Percentiles rank a stretch among this genome's conserved stretches.
Evolutionary conservation across 2,888 invertebrate genomes (phyloP).

Genomic region (Tetranychus piercei): DNA sequence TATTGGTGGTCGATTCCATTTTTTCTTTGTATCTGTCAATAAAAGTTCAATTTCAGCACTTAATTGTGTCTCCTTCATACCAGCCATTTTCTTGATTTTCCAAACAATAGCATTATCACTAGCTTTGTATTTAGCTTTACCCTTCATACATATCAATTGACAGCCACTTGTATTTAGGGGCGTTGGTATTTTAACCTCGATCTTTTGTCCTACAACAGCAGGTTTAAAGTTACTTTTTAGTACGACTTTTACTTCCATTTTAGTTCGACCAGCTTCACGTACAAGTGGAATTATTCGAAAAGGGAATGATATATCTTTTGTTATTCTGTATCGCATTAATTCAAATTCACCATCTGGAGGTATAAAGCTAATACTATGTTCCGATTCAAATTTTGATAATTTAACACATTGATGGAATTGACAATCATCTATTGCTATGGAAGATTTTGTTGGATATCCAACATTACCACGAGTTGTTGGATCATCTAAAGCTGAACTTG

Average conservation of each 20-base stretch:
- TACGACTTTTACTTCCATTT: slow-evolving; percentile 99
- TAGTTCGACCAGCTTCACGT: slow-evolving; percentile 89
- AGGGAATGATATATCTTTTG: slow-evolving; percentile 96
- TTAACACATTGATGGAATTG: slow-evolving; percentile 99
- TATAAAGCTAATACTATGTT: slow-evolving; percentile 98
- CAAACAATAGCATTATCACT: slow-evolving; percentile 96
- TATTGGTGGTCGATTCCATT: slow-evolving; percentile 98
- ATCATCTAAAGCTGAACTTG: slow-evolving; percentile 27
- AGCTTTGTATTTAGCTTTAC: slow-evolving; percentile 98
- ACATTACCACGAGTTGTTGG: slow-evolving; percentile 34
- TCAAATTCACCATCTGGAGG: slow-evolving; percentile 99
- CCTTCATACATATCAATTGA: slow-evolving; percentile 93
- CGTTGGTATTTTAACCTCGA: slow-evolving; percentile 96
- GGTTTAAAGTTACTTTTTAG: slow-evolving; percentile 98
- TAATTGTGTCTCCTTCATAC: slow-evolving; percentile 96
- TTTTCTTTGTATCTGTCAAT: slow-evolving; percentile 90
- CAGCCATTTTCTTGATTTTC: slow-evolving; percentile 50
- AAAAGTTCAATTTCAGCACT: slow-evolving; percentile 97
- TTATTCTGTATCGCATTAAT: slow-evolving; percentile 97
- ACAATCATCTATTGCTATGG: slow-evolving; percentile 99
- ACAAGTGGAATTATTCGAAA: slow-evolving; percentile 98
- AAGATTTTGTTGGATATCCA: slow-evolving; percentile 40
- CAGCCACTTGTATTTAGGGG: slow-evolving; percentile 97
- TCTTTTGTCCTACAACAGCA: slow-evolving; percentile 90
- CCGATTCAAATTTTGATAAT: slow-evolving; percentile 97